phyloP scores from a whole-genome alignment of 2,113 vertebrate genomes.

The Scalopus aquaticus region DNA sequence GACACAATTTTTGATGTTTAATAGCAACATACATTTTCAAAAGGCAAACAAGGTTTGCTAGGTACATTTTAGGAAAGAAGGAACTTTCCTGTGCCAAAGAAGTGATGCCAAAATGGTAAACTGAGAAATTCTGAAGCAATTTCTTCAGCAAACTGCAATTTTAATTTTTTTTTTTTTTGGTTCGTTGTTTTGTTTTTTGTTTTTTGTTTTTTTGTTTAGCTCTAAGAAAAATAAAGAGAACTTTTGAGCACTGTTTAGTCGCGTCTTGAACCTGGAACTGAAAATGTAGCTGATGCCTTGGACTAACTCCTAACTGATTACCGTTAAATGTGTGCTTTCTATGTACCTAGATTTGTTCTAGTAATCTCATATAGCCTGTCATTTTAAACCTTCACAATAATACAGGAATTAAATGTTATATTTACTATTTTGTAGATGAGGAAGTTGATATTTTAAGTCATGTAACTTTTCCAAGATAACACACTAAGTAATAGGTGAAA shows the following conservation, averaged over 20 bases:
- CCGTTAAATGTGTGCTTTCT: not conserved
- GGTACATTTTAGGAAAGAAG: not conserved
- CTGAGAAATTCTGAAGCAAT: not conserved
- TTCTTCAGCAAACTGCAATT: not conserved
- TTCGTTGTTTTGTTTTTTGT: too few relatives aligned
- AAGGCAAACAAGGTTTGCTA: constrained; percentile 32
- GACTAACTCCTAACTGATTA: not conserved
- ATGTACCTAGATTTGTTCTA: not conserved
- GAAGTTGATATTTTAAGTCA: not conserved
- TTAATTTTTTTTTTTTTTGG: not conserved
- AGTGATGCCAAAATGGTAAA: not conserved
- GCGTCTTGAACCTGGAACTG: not conserved
- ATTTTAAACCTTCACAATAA: not conserved
- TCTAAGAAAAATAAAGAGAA: not conserved
- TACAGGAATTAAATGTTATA: not conserved
- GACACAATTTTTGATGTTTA: constrained; percentile 60
- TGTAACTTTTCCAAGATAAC: not conserved
- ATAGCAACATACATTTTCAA: constrained; percentile 65
- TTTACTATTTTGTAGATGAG: not conserved
- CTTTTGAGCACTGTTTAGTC: not conserved
- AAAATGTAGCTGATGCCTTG: not conserved
- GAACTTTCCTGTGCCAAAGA: not conserved
- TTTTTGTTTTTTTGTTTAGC: too few relatives aligned
- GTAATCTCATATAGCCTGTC: not conserved
- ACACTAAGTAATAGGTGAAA: not conserved